Base-by-base conservation (phyloP, 2,888 invertebrate genomes). In the Nomada goodeniana region DNA sequence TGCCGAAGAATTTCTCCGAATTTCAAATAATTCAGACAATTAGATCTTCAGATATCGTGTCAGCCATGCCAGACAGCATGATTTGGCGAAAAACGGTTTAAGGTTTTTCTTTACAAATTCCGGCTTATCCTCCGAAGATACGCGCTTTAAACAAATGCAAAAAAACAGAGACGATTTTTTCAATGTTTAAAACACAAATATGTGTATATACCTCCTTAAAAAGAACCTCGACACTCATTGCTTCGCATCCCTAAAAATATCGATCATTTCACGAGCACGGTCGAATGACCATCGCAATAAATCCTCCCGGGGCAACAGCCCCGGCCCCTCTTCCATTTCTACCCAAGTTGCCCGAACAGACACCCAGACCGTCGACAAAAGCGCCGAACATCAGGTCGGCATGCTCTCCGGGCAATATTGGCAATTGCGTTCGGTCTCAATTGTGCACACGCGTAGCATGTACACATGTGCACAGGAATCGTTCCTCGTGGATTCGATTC, bases 341-440 rank as follows among this genome's bases (percentile, higher is more conserved):
- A 13, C 10, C 42, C 20, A 29, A 42, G 4, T 42, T 4, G 13
- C 13, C 42, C 10, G 50, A 78, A 63, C 50, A 60, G 50, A 55
- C 50, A 9, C 29, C 52, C n/a, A 4, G 26, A 29, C 29, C 64
- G 44, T 23, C 60, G 67, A 71, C 83, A 69, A 75, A 78, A 74
- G 61, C 23, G 64, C 71, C 52, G 4, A 50, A 23, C 50, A 11
- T 50, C 50, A 59, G n/a, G 71, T 53, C 55, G 52, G 50, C 55
- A 55, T 67, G 71, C 57, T 50, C 63, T 53, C 13, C 65, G 23
- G 64, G 50, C 52, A 72, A 76, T 72, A 84, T 80, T 84, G 67
- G 70, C 80, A 80, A 84, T 63, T 20, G 67, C 76, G 57, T 83
- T 67, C 70, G 57, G 68, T 71, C 78, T 52, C 61, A 57, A 52